These are phyloP conservation scores for Sebastiscus albofasciatus DNA, from an alignment of 2,797 vertebrate genomes.

Conservation along the genomic window DNA sequence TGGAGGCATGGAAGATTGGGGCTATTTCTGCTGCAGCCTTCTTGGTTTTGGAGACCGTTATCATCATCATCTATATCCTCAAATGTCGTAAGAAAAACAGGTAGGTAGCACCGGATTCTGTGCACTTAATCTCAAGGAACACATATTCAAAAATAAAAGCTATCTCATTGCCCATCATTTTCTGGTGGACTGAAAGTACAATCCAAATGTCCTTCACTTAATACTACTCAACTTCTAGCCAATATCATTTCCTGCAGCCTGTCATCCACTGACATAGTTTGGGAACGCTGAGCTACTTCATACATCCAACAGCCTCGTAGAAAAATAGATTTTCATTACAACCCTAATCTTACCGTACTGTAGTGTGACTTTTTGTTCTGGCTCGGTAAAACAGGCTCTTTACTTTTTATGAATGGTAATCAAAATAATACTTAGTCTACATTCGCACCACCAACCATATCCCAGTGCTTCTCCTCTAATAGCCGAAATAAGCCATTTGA, in stretches of 20 bases:
- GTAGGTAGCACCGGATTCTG: conserved; percentile 50
- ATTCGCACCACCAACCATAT: conserved; percentile 2
- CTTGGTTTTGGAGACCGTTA: conserved; percentile 76
- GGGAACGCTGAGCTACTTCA: neutral
- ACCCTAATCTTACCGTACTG: conserved; percentile 13
- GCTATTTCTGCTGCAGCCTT: conserved; percentile 76
- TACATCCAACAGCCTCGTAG: conserved; percentile 13
- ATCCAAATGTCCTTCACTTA: conserved; percentile 2
- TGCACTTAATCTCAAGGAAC: neutral
- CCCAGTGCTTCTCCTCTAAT: conserved; percentile 27
- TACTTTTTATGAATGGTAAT: conserved; percentile 35
- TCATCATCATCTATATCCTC: conserved; percentile 79
- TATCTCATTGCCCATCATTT: neutral
- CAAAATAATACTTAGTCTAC: conserved; percentile 26
- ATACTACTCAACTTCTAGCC: neutral
- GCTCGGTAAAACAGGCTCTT: conserved; percentile 20
- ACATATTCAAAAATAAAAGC: neutral
- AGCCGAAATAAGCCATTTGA: conserved; percentile 58
- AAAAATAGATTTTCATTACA: conserved; percentile 21
- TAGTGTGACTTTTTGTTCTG: neutral
- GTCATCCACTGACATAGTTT: conserved; percentile 5
- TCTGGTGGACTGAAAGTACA: neutral
- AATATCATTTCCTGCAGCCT: conserved; percentile 4
- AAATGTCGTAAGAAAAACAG: conserved; percentile 77
- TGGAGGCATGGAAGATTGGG: conserved; percentile 83